Percentiles rank a stretch among this genome's conserved stretches.
Conservation (phyloP, 2,797 vertebrate genomes). For the Gadopsis bispinosus region DNA sequence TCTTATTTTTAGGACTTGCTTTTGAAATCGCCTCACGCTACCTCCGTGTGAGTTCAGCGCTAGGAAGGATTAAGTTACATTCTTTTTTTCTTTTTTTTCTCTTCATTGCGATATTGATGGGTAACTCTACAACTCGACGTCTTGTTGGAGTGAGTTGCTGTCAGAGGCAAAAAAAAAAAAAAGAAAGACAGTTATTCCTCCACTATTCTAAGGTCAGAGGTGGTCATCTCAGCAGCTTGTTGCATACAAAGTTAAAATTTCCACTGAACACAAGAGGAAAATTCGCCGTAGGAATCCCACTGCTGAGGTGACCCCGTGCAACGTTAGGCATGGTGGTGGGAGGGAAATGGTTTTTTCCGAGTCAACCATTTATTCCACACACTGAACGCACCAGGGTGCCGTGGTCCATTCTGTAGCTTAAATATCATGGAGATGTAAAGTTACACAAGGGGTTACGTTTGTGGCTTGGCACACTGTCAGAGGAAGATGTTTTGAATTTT, state of each 20-base stretch:
- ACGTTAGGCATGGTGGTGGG: constrained; percentile 32
- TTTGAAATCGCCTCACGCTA: constrained; percentile 3
- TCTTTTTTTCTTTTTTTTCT: neutral
- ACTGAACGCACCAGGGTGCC: constrained; percentile 23
- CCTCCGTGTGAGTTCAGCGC: constrained; percentile 16
- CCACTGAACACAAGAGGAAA: constrained; percentile 9
- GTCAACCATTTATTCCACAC: constrained; percentile 66
- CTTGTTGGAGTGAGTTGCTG: neutral
- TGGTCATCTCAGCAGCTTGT: constrained; percentile 29
- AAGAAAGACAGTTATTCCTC: neutral
- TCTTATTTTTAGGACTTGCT: constrained; percentile 17
- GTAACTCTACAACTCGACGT: constrained; percentile 5
- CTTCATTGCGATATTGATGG: constrained; percentile 4
- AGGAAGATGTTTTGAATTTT: constrained; percentile 12
- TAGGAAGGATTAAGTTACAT: neutral
- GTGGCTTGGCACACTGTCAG: constrained; percentile 15
- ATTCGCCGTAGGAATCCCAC: constrained; percentile 25
- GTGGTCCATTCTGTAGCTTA: constrained; percentile 55
- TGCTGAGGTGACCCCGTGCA: constrained; percentile 35
- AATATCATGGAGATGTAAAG: constrained; percentile 61
- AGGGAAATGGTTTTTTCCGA: constrained; percentile 44
- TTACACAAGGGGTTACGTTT: constrained; percentile 49
- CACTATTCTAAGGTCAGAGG: constrained; percentile 36
- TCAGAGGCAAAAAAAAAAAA: neutral
- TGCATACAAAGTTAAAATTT: constrained; percentile 39